Conservation (phyloP, 2,113 vertebrate species). For the Scatophagus argus region DNA sequence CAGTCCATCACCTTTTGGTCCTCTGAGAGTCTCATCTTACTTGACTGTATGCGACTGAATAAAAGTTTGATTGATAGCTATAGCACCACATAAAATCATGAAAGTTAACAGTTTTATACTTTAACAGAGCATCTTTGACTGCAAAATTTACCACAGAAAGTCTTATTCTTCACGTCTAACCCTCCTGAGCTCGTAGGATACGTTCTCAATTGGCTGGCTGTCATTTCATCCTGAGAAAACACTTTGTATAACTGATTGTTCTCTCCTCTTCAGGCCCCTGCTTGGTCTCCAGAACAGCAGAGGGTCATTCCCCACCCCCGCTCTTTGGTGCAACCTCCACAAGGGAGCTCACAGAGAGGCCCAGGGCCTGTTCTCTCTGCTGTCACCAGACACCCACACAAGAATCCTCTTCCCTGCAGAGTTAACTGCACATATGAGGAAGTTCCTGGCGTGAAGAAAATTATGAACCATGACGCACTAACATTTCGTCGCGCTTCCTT, state of each 20-base stretch:
- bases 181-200: neutral
- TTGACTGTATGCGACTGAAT: neutral
- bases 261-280: conserved; percentile 2
- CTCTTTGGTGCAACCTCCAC: conserved; percentile 12
- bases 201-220: neutral
- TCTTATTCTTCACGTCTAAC: neutral
- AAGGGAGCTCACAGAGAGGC: conserved; percentile 25
- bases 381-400: conserved; percentile 28
- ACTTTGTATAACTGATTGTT: conserved; percentile 15
- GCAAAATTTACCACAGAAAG: neutral
- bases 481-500: neutral
- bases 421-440: conserved; percentile 8
- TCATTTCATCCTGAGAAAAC: conserved; percentile 19
- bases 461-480: neutral
- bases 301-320: neutral
- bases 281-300: conserved; percentile 17
- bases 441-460: neutral
- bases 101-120: neutral
- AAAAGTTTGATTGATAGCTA: neutral
- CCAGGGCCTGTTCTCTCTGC: conserved; percentile 27
- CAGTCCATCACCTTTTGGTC: neutral
- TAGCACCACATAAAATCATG: neutral
- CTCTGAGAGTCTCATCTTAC: neutral
- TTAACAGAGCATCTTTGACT: neutral
- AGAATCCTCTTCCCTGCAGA: conserved; percentile 27